phyloP scores from a whole-genome alignment of 2,113 vertebrate genomes.

The Takifugu flavidus region DNA sequence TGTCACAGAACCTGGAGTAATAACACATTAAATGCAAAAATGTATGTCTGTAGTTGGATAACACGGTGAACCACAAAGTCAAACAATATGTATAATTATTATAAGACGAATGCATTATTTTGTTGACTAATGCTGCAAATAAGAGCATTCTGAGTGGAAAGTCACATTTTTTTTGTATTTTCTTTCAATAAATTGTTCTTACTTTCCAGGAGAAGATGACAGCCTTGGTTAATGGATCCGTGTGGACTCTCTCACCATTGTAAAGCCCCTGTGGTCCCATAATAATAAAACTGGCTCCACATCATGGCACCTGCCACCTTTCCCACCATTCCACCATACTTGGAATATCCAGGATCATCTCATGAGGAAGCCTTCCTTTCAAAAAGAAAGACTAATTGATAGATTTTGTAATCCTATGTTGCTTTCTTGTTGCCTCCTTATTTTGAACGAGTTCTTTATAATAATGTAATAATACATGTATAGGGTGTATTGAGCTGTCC shows the following conservation, averaged over 20 bases:
- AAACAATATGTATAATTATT: too few species aligned
- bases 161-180: not conserved
- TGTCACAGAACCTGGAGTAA: too few species aligned
- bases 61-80: too few species aligned
- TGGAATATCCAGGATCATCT: slow-evolving; percentile 46
- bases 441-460: too few species aligned
- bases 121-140: too few species aligned
- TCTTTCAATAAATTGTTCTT: not conserved
- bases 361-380: slow-evolving; percentile 21
- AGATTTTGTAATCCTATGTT: not conserved
- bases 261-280: slow-evolving; percentile 31
- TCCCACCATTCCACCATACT: slow-evolving; percentile 41
- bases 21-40: too few species aligned
- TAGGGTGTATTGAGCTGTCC: too few species aligned
- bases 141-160: too few species aligned
- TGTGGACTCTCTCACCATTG: slow-evolving; percentile 30
- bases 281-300: slow-evolving; percentile 32
- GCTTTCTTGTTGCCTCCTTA: too few species aligned
- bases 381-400: slow-evolving; percentile 3
- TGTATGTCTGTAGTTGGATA: too few species aligned
- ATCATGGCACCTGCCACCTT: slow-evolving; percentile 28
- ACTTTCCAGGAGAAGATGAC: slow-evolving; percentile 34
- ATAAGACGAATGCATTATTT: too few species aligned
- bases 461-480: too few species aligned
- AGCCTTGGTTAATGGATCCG: slow-evolving; percentile 9